phyloP scores from a whole-genome alignment of 2,113 vertebrate species.

The Nannospalax galili region DNA sequence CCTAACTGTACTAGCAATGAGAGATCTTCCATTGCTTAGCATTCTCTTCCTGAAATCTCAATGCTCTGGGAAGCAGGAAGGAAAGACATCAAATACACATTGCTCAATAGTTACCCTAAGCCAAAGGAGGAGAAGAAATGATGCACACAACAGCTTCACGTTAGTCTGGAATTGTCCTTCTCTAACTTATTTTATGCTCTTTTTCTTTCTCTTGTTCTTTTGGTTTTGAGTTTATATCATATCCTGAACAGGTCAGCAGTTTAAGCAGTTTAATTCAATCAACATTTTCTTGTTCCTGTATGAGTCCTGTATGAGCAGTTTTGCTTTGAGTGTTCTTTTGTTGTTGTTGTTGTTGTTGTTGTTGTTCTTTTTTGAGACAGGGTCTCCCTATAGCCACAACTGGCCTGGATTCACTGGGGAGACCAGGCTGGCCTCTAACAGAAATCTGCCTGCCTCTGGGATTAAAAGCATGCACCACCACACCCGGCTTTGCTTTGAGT shows the following conservation, averaged over 20 bases:
- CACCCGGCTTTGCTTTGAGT: background rate
- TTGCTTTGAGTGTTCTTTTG: background rate
- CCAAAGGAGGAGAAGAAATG: background rate
- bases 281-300: background rate
- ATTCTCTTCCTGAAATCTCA: background rate
- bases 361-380: no score
- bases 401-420: no score
- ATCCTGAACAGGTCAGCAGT: background rate
- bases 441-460: no score
- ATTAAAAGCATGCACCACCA: no score
- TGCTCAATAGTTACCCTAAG: background rate
- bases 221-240: slow-evolving; percentile 17
- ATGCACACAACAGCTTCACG: background rate
- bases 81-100: background rate
- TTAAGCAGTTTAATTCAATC: slow-evolving; percentile 35
- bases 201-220: slow-evolving; percentile 50
- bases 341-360: no score
- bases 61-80: background rate
- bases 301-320: background rate
- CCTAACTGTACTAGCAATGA: background rate
- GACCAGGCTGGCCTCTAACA: no score
- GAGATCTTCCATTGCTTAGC: background rate
- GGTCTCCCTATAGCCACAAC: no score
- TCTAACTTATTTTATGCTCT: background rate
- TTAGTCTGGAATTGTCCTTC: background rate